Evolutionary conservation across 2,797 vertebrate genomes (phyloP).

Genomic region (Arctocebus calabarensis): DNA sequence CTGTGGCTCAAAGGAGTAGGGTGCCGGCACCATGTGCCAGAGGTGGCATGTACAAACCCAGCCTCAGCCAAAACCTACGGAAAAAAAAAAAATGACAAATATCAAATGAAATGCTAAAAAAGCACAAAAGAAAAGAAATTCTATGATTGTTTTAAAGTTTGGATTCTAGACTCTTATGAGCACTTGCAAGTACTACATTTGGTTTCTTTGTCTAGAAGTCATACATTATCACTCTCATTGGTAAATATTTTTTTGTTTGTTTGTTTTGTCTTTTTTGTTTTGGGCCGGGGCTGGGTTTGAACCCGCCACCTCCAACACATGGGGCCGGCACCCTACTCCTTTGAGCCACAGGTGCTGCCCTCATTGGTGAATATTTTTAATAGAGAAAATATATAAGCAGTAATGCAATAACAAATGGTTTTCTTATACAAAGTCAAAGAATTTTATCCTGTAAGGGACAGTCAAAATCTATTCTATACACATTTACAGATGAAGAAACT

Average conservation of each 20-base stretch:
- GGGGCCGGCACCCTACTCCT: no score
- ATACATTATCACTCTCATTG: conserved; percentile 12
- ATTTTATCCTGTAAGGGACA: not conserved
- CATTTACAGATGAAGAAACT: not conserved
- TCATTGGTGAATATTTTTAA: not conserved
- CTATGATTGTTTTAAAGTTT: conserved; percentile 44
- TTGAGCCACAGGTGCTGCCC: no score
- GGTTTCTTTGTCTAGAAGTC: not conserved
- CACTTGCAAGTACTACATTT: conserved; percentile 30
- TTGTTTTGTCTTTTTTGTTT: no score
- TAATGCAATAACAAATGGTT: not conserved
- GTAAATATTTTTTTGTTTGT: conserved; percentile 19
- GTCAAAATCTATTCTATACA: not conserved
- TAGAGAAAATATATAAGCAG: not conserved
- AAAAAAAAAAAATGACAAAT: not conserved
- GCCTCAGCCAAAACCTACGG: no score
- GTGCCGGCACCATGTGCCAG: no score
- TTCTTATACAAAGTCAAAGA: conserved; percentile 6
- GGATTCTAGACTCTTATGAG: not conserved
- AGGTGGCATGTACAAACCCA: no score
- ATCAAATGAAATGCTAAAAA: conserved; percentile 49
- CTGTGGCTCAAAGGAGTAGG: no score
- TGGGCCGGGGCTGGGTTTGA: no score
- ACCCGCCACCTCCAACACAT: no score
- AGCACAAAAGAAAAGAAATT: conserved; percentile 8